phyloP scores from a whole-genome alignment of 2,113 vertebrate genomes.

The Benitochromis conjunctus region DNA sequence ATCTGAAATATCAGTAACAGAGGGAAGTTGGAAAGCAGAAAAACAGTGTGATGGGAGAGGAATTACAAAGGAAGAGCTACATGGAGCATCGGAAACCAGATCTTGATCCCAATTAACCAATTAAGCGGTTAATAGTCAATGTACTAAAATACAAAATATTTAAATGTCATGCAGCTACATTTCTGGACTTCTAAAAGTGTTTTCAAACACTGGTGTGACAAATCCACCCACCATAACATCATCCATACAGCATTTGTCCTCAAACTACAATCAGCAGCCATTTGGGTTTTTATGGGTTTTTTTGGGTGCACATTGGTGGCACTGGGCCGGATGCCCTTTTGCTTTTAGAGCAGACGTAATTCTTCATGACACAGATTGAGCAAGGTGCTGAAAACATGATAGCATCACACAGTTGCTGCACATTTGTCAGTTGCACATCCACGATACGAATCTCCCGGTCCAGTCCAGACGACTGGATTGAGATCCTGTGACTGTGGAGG shows the following conservation, averaged over 20 bases:
- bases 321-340: not conserved
- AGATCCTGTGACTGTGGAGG: not conserved
- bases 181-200: not conserved
- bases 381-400: not conserved
- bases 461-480: fast-evolving
- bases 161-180: not conserved
- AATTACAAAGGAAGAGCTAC: no score
- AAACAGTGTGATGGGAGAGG: no score
- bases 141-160: not conserved
- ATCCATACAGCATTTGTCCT: not conserved
- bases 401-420: not conserved
- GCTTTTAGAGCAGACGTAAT: not conserved
- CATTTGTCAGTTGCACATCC: not conserved
- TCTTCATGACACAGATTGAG: not conserved
- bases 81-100: no score
- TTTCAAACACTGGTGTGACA: not conserved
- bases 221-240: not conserved
- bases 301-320: not conserved
- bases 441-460: not conserved
- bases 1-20: no score
- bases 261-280: not conserved
- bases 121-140: not conserved
- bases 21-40: no score
- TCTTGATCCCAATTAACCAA: no score
- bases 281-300: not conserved